Percentiles rank a stretch among this genome's conserved stretches.
Conservation (phyloP, 2,888 invertebrate species). For the Drosophila emarginata region DNA sequence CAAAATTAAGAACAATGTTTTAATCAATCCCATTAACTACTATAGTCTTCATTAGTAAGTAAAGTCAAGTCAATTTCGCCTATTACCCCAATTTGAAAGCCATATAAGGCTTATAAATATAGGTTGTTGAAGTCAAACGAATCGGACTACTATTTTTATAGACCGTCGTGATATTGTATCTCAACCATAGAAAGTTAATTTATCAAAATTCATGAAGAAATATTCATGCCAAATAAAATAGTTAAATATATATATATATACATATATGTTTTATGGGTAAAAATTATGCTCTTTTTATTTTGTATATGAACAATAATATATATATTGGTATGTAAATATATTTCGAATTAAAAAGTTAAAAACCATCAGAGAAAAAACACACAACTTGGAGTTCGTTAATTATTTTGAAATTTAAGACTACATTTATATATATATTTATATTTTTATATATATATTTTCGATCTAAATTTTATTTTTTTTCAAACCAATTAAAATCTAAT, state of each 20-base stretch:
- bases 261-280: slow-evolving; percentile 7
- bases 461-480: neutral
- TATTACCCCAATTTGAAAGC: no score
- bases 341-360: neutral
- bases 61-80: no score
- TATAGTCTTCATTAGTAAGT: no score
- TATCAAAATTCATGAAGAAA: no score
- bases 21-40: neutral
- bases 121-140: neutral
- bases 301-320: slow-evolving; percentile 35
- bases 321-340: neutral
- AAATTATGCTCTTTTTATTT: slow-evolving; percentile 28
- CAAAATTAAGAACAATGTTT: neutral
- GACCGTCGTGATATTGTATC: neutral
- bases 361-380: slow-evolving; percentile 3
- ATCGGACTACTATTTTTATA: neutral
- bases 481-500: slow-evolving; percentile 16
- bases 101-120: no score
- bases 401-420: slow-evolving; percentile 22
- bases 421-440: slow-evolving; percentile 38
- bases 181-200: neutral
- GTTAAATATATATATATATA: neutral
- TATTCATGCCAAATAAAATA: no score
- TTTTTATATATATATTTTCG: slow-evolving; percentile 21
- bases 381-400: slow-evolving; percentile 8